phyloP scores from a whole-genome alignment of 2,888 invertebrate genomes.

The Conomelus anceps region DNA sequence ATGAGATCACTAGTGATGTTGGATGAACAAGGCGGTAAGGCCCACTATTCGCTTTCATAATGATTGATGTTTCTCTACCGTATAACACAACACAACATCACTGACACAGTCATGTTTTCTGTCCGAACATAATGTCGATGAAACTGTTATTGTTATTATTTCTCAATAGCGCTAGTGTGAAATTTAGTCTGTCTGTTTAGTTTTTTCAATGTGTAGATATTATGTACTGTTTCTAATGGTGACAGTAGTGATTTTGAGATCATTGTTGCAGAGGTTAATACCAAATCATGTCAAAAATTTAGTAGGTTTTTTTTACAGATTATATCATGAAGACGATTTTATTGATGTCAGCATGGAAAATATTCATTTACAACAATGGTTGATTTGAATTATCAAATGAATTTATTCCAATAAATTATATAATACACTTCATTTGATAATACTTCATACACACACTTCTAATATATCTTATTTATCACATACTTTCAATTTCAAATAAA shows the following conservation, averaged over 20 bases:
- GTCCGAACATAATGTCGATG: not conserved
- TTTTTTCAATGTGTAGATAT: not conserved
- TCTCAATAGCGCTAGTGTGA: not conserved
- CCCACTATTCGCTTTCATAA: constrained; percentile 5
- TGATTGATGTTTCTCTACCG: not conserved
- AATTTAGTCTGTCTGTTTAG: not conserved
- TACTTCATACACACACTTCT: no score
- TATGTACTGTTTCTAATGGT: not conserved
- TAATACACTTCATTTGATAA: no score
- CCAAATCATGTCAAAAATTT: no score
- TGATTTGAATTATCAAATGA: no score
- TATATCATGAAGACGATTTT: no score
- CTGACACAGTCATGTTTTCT: not conserved
- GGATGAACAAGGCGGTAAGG: constrained; percentile 99
- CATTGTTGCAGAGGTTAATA: not conserved
- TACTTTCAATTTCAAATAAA: no score
- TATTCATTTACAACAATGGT: no score
- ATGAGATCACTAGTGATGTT: constrained; percentile 99
- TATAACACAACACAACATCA: not conserved
- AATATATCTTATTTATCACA: no score
- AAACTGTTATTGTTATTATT: not conserved
- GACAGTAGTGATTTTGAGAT: not conserved
- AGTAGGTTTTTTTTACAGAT: no score
- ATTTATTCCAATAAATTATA: no score
- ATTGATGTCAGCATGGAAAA: no score